Conservation (phyloP, 2,797 vertebrate genomes). For the Channa striata region DNA sequence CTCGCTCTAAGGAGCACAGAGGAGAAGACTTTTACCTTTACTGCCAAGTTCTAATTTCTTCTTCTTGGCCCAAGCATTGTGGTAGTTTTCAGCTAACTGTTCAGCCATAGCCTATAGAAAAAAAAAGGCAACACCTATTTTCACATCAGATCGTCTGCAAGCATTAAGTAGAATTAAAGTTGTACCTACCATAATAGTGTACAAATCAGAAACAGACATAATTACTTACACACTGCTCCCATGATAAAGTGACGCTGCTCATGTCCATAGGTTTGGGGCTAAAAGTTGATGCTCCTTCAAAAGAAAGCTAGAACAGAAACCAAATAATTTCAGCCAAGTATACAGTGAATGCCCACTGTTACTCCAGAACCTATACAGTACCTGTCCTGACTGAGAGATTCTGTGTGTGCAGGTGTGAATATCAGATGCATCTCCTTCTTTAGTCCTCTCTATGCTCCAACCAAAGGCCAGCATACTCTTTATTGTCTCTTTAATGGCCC, state of each 20-base stretch:
- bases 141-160: not conserved
- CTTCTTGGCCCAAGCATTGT: conserved; percentile 94
- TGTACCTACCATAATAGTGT: not conserved
- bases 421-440: conserved; percentile 89
- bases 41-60: conserved; percentile 91
- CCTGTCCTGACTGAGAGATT: conserved; percentile 94
- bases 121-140: not conserved
- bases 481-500: conserved; percentile 94
- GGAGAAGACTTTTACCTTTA: conserved; percentile 87
- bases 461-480: conserved; percentile 95
- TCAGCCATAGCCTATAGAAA: conserved; percentile 91
- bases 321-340: not conserved
- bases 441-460: conserved; percentile 92
- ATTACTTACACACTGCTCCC: conserved; percentile 92
- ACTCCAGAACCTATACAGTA: conserved; percentile 46
- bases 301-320: conserved; percentile 85
- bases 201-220: not conserved
- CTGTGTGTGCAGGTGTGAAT: conserved; percentile 84
- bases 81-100: conserved; percentile 95
- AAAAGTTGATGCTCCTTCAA: conserved; percentile 93
- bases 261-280: conserved; percentile 94
- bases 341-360: not conserved
- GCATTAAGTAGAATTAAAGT: not conserved
- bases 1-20: not conserved
- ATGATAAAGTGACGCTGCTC: conserved; percentile 93